Evolutionary conservation across 2,888 invertebrate genomes (phyloP).

Genomic region (Julus scandinavius): DNA sequence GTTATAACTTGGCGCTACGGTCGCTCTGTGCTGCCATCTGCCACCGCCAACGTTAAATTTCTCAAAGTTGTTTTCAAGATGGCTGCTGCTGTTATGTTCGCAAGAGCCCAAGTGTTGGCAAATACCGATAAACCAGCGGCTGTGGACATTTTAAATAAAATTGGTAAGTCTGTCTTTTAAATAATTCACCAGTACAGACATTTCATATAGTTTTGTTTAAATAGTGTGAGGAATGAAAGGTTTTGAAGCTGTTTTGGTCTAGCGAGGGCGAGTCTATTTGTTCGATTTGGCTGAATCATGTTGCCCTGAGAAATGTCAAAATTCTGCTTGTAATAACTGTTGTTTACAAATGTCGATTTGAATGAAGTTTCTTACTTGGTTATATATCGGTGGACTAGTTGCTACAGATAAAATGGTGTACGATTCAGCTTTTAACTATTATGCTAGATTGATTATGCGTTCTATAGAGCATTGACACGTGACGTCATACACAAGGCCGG

Average conservation of each 20-base stretch:
- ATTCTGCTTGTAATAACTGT: background rate
- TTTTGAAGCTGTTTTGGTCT: background rate
- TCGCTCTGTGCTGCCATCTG: background rate
- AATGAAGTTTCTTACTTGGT: background rate
- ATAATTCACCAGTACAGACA: too few species aligned
- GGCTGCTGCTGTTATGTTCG: slow-evolving; percentile 56
- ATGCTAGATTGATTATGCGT: background rate
- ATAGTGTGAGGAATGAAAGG: background rate
- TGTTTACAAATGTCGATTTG: background rate
- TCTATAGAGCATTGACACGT: slow-evolving; percentile 10
- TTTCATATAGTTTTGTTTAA: background rate
- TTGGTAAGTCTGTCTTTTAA: slow-evolving; percentile 51
- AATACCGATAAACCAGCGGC: slow-evolving; percentile 55
- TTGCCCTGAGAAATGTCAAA: background rate
- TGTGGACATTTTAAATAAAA: slow-evolving; percentile 54
- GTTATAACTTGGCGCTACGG: too few species aligned
- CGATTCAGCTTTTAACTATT: background rate
- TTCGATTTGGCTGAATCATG: slow-evolving; percentile 58
- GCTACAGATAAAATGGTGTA: background rate
- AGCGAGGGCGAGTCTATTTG: background rate
- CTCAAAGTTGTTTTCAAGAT: slow-evolving; percentile 50
- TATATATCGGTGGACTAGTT: background rate
- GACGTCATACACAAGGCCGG: slow-evolving; percentile 13
- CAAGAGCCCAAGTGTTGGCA: slow-evolving; percentile 54
- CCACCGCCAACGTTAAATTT: background rate